Evolutionary conservation across 2,797 vertebrate species (phyloP).

Genomic region (Coranthus polyacanthus): DNA sequence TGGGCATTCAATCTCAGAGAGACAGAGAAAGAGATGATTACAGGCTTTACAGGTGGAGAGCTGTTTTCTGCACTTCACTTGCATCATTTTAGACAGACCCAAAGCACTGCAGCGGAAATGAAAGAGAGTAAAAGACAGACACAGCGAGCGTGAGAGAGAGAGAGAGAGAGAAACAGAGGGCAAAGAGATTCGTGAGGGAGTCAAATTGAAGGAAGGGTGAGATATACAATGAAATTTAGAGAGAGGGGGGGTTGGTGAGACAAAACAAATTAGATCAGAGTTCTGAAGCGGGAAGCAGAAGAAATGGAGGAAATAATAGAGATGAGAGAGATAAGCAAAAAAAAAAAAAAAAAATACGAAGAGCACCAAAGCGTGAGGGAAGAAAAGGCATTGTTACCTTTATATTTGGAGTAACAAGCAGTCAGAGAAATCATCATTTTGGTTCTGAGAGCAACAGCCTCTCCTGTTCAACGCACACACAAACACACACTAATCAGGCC

Average conservation of each 20-base stretch:
- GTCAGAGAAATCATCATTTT: conserved; percentile 37
- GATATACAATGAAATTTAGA: conserved; percentile 5
- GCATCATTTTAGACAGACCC: conserved; percentile 28
- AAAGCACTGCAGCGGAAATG: conserved; percentile 23
- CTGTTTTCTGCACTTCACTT: conserved; percentile 7
- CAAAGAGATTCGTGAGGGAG: conserved; percentile 27
- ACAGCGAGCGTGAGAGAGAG: conserved; percentile 3
- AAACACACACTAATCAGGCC: conserved; percentile 33
- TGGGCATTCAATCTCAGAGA: not conserved
- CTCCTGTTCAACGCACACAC: conserved; percentile 21
- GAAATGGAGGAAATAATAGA: conserved; percentile 18
- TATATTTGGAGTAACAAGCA: conserved; percentile 49
- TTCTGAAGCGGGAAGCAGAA: conserved; percentile 21
- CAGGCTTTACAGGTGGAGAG: conserved; percentile 26
- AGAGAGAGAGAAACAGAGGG: conserved; percentile 24
- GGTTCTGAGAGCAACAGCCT: conserved; percentile 15
- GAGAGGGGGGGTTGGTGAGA: conserved; percentile 18
- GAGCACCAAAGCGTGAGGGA: conserved; percentile 12
- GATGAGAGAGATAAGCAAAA: too few species aligned
- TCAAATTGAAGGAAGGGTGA: conserved; percentile 21
- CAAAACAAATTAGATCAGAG: conserved; percentile 44
- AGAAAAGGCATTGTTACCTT: conserved; percentile 46
- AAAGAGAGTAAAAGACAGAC: conserved; percentile 19
- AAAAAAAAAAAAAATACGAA: too few species aligned
- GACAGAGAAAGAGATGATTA: conserved; percentile 5